A percentile compares a stretch with the other conserved stretches of the same genome.
Evolutionary conservation across 2,888 invertebrate genomes (phyloP).

Genomic region (Coleophora flavipennella): DNA sequence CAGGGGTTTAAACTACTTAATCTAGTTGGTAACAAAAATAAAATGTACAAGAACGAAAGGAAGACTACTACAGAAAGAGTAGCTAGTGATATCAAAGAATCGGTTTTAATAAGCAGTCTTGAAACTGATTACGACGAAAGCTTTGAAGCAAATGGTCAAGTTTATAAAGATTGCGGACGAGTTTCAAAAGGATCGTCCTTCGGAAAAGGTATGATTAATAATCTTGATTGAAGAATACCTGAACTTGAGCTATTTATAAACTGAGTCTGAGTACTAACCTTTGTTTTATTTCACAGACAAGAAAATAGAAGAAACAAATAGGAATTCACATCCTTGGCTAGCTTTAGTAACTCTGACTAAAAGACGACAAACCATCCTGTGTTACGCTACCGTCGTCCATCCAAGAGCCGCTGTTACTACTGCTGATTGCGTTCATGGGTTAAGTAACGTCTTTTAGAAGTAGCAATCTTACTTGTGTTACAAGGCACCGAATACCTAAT

Average conservation of each 20-base stretch:
- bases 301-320: conserved; percentile 29
- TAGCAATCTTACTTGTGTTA: not conserved
- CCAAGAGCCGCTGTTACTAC: conserved; percentile 49
- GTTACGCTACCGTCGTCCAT: conserved; percentile 55
- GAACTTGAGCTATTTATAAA: too few relatives aligned
- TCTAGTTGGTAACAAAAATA: conserved; percentile 37
- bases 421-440: conserved; percentile 54
- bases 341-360: conserved; percentile 40
- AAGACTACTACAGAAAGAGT: conserved; percentile 29
- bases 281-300: conserved; percentile 21
- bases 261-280: too few relatives aligned
- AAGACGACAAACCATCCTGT: conserved; percentile 39
- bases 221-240: too few relatives aligned
- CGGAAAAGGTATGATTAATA: conserved; percentile 13
- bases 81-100: conserved; percentile 25
- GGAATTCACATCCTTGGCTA: conserved; percentile 51
- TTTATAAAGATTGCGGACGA: conserved; percentile 42
- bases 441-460: conserved; percentile 8
- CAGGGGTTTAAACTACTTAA: conserved; percentile 57
- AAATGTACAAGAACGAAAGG: conserved; percentile 21
- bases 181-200: conserved; percentile 14
- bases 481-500: too few relatives aligned
- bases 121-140: conserved; percentile 26
- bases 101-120: conserved; percentile 21
- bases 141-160: conserved; percentile 25